A percentile compares a stretch with the other conserved stretches of the same genome.
phyloP scores from a whole-genome alignment of 2,113 vertebrate genomes.

The Rhinopomastus cyanomelas region DNA sequence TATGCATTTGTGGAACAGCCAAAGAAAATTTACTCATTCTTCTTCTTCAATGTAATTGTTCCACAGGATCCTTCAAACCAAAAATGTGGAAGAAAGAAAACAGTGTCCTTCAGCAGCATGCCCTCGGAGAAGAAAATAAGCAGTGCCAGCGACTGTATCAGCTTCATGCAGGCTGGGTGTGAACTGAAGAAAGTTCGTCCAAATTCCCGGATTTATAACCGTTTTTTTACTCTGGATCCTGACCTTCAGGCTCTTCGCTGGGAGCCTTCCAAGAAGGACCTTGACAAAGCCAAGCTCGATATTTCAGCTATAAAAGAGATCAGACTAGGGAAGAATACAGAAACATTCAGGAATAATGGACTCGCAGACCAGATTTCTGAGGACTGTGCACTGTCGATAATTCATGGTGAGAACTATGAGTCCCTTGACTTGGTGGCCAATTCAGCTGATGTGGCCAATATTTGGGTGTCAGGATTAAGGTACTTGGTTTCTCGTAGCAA shows the following conservation, averaged over 20 bases:
- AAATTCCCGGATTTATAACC: conserved; percentile 92
- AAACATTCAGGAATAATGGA: conserved; percentile 94
- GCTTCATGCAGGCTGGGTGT: conserved; percentile 98
- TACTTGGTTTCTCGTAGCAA: conserved; percentile 92
- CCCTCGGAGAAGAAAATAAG: conserved; percentile 98
- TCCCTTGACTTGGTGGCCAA: conserved; percentile 95
- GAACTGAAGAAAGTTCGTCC: conserved; percentile 96
- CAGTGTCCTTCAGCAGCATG: conserved; percentile 98
- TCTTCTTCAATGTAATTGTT: conserved; percentile 8
- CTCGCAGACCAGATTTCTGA: conserved; percentile 92
- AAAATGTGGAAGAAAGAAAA: conserved; percentile 94
- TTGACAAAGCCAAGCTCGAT: conserved; percentile 91
- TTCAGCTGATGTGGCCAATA: conserved; percentile 95
- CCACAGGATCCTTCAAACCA: conserved; percentile 90
- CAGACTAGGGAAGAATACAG: conserved; percentile 93
- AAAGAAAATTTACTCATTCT: neutral
- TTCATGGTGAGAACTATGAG: conserved; percentile 95
- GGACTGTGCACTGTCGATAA: conserved; percentile 92
- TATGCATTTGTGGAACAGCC: neutral
- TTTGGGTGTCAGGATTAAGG: conserved; percentile 96
- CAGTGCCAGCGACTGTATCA: conserved; percentile 93
- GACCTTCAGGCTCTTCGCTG: conserved; percentile 94
- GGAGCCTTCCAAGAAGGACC: conserved; percentile 98
- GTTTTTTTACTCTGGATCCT: conserved; percentile 92
- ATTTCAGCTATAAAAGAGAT: conserved; percentile 91